A percentile compares a stretch with the other conserved stretches of the same genome.
Evolutionary conservation across 2,888 invertebrate species (phyloP).

Genomic region (Eledone cirrhosa): DNA sequence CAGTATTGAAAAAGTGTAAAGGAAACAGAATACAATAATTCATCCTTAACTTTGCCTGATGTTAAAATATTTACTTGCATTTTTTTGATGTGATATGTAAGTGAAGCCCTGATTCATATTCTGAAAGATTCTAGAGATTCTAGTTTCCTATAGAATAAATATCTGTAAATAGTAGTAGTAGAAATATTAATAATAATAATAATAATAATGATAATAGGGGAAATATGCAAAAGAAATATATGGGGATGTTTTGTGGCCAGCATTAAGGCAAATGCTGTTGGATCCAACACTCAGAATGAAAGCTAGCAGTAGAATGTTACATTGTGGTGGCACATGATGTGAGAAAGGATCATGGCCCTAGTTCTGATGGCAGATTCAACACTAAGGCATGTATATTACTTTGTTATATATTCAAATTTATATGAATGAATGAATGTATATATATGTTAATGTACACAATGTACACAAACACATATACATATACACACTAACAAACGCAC

Average conservation of each 20-base stretch:
- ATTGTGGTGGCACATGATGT: not conserved
- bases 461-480: not conserved
- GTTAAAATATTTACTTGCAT: too few species aligned
- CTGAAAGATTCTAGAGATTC: too few species aligned
- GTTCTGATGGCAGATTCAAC: not conserved
- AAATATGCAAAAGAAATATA: slow-evolving; percentile 11
- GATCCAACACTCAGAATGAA: slow-evolving; percentile 25
- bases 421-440: not conserved
- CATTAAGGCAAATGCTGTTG: slow-evolving; percentile 27
- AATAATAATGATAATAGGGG: not conserved
- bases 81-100: not conserved
- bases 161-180: not conserved
- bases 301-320: slow-evolving; percentile 20
- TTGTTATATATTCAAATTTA: slow-evolving; percentile 2
- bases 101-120: not conserved
- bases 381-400: slow-evolving; percentile 23
- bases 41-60: too few species aligned
- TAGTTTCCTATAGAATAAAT: too few species aligned
- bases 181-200: not conserved
- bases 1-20: too few species aligned
- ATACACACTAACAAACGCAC: not conserved
- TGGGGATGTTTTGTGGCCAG: slow-evolving; percentile 5
- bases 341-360: not conserved
- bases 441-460: not conserved
- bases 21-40: too few species aligned